Conservation (phyloP, 2,888 invertebrate genomes). For the Pegoplata infirma region DNA sequence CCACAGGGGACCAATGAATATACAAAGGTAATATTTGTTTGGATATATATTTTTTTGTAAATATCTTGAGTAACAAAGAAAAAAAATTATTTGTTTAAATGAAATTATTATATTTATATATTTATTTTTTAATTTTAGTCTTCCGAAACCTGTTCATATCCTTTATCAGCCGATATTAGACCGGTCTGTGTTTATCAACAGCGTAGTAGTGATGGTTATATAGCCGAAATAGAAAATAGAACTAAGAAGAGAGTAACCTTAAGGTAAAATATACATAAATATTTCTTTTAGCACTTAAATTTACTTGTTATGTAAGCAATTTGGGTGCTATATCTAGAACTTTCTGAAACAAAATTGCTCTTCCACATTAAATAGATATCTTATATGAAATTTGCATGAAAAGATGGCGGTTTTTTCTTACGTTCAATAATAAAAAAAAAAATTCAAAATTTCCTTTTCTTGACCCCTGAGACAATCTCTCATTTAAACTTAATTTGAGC, state of each 20-base stretch:
- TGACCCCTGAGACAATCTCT: too few relatives aligned
- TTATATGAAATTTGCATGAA: too few relatives aligned
- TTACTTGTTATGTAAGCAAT: too few relatives aligned
- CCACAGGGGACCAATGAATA: constrained; percentile 68
- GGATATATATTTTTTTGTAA: too few relatives aligned
- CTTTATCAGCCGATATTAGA: constrained; percentile 70
- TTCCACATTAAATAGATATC: neutral
- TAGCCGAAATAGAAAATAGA: constrained; percentile 86
- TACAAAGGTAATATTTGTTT: constrained; percentile 68
- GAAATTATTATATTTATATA: neutral
- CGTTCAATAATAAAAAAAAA: too few relatives aligned
- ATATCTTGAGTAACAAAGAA: too few relatives aligned
- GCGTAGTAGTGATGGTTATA: constrained; percentile 74
- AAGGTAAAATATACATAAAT: constrained; percentile 80
- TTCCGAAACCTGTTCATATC: constrained; percentile 75
- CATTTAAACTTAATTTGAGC: too few relatives aligned
- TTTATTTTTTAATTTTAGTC: constrained; percentile 64
- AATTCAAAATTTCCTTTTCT: too few relatives aligned
- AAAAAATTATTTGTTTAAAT: too few relatives aligned
- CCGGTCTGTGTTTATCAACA: constrained; percentile 62
- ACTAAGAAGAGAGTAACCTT: constrained; percentile 91
- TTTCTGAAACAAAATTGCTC: too few relatives aligned
- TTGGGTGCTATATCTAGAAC: too few relatives aligned
- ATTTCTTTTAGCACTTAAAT: constrained; percentile 11
- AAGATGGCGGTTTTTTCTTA: too few relatives aligned